Base-by-base conservation (phyloP, 2,888 invertebrate genomes). In the Caenorhabditis sp. region DNA sequence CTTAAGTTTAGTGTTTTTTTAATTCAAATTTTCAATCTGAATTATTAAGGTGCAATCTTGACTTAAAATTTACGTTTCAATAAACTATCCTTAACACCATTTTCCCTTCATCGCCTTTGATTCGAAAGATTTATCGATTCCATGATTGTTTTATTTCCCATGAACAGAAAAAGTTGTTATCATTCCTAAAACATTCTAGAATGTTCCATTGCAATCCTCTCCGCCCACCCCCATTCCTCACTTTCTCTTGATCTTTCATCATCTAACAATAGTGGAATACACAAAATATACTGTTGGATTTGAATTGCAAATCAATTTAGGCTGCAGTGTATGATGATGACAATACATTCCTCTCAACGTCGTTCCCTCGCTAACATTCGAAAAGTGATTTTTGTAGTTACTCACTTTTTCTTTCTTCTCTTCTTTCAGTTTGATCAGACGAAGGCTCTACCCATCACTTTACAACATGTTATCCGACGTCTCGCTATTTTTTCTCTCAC, bases 261-360 rank as follows among this genome's bases (percentile, higher is more conserved):
- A 24, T 41, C 22, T 54, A 54, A 24, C 8, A 24, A 24, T 51
- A 10, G 22, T 35, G 8, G 31, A 35, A 19, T 41, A 47, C 47
- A 70, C 70, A 70, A 58, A 47, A 54, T 49, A 58, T 31, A 58
- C 70, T 54, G 24, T 56, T 5, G 12, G n/a, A 75, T 41, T 75
- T 75, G 74, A 75, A 64, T 75, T 75, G 74, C 74, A 75, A 75
- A 75, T 75, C 51, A 61, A 16, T 38, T 7, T 24, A 24, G 10
- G 28, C 19, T 35, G 31, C 4, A 38, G 14, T 49, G 70, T 58
- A 38, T 22, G 41, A 35, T 59, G 72, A 38, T 63, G 63, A 74
- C 73, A 74, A 63, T 16, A 54, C 63, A 63, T 41, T 44, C 41
- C 47, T 47, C 47, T 47, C 19, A 3, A 26, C 24, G 12, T 31